Percentiles rank a stretch among this genome's conserved stretches.
Conservation (phyloP, 2,113 vertebrate species). For the Conger conger region DNA sequence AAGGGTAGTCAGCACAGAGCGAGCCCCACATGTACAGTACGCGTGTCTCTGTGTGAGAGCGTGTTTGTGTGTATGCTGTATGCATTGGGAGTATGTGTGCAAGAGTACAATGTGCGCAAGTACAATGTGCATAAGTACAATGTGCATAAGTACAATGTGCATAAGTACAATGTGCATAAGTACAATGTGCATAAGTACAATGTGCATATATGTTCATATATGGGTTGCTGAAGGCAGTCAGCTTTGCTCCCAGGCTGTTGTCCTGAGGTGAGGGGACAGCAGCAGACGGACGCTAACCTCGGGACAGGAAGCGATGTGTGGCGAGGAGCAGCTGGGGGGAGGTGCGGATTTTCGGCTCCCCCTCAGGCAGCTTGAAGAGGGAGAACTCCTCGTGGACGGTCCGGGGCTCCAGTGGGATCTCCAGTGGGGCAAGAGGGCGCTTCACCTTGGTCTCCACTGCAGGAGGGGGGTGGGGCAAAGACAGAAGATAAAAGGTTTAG, state of each 20-base stretch:
- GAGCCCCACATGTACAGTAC: background rate
- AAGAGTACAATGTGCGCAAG: no score
- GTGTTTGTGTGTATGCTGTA: no score
- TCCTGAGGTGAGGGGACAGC: background rate
- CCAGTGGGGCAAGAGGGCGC: slow-evolving; percentile 68
- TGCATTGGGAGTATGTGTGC: no score
- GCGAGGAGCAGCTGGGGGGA: slow-evolving; percentile 88
- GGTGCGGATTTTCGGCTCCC: slow-evolving; percentile 79
- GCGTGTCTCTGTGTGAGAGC: background rate
- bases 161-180: no score
- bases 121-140: no score
- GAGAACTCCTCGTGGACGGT: slow-evolving; percentile 78
- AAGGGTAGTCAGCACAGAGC: background rate
- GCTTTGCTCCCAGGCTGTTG: no score
- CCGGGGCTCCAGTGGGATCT: slow-evolving; percentile 68
- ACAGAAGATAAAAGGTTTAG: no score
- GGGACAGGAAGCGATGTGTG: slow-evolving; percentile 87
- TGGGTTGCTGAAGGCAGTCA: no score
- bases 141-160: no score
- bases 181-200: no score
- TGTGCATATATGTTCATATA: no score
- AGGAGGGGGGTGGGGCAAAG: background rate
- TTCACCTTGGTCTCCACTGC: slow-evolving; percentile 75
- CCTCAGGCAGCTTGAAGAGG: slow-evolving; percentile 79
- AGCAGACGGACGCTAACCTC: slow-evolving; percentile 62